Conservation (phyloP, 2,888 invertebrate genomes). For the Allacma fusca region DNA sequence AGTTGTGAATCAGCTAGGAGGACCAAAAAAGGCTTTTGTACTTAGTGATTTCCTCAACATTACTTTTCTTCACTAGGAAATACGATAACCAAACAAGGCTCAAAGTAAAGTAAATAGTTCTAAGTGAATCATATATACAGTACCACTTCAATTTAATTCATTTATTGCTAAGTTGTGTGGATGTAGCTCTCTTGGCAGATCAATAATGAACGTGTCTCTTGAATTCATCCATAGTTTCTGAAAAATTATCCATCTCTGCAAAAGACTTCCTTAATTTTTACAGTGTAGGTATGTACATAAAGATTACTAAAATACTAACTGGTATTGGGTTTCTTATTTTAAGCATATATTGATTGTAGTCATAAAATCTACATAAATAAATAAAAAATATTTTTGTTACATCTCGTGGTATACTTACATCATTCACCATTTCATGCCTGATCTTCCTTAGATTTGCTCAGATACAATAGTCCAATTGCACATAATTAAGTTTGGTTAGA, state of each 20-base stretch:
- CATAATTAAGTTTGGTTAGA: background rate
- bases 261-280: constrained; percentile 4
- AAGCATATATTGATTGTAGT: background rate
- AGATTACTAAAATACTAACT: constrained; percentile 1
- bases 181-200: background rate
- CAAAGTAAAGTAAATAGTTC: no score
- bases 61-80: no score
- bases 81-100: no score
- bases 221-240: background rate
- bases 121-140: no score
- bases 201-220: background rate
- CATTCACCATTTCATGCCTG: background rate
- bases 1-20: no score
- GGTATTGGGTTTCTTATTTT: background rate
- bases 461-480: background rate
- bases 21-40: no score
- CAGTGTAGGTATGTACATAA: background rate
- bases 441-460: background rate
- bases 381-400: constrained; percentile 2
- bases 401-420: background rate
- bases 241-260: background rate
- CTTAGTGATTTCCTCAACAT: no score
- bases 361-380: background rate
- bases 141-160: background rate
- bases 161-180: background rate